Base-by-base conservation (phyloP, 2,888 invertebrate genomes). In the Eupsilia transversa region DNA sequence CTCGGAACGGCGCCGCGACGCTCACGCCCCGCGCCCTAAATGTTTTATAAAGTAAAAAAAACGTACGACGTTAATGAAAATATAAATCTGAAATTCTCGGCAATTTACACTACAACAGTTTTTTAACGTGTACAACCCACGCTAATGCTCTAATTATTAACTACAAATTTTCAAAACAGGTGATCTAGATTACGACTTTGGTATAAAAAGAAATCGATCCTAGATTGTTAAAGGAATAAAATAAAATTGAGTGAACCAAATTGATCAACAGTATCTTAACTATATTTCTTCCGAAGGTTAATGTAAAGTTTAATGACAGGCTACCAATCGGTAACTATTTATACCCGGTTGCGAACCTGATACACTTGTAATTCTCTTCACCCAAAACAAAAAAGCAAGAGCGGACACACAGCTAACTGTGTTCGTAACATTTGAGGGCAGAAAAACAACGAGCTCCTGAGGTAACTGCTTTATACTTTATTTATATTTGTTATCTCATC, bases 1-100 rank as follows among this genome's bases (percentile, higher is more conserved):
- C 91, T 93, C 89, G 90, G 90, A 88, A 90, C 92, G 89, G 87
- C 89, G 90, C 91, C 90, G 72, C 81, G 75, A 90, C 90, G 91
- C 91, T 89, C 90, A 92, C 93, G 93, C 93, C 93, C 93, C 91
- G 91, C 90, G 90, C 90, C 92, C 92, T 92, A 92, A 93, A 94
- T 93, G 92, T 91, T 93, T 92, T 91, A 84, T 73, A 84, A 92
- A 92, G 91, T 91, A 90, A 90, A 76, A 41, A 78, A 92, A 93
- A 93, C 91, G 89, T 91, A 91, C 89, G 88, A 90, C 89, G 87
- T 90, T 92, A 94, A 94, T 94, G 93, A 87, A 93, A 92, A 91
- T 90, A 89, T 91, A 90, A 91, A 91, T 91, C 87, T 87, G 68
- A 81, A 81, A 85, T 85, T 79, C 81, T 81, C 54, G 72, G 80